Percentiles rank a stretch among this genome's conserved stretches.
These are phyloP conservation scores for Struthio camelus DNA, from an alignment of 2,113 vertebrate genomes.

Conservation along the genomic window DNA sequence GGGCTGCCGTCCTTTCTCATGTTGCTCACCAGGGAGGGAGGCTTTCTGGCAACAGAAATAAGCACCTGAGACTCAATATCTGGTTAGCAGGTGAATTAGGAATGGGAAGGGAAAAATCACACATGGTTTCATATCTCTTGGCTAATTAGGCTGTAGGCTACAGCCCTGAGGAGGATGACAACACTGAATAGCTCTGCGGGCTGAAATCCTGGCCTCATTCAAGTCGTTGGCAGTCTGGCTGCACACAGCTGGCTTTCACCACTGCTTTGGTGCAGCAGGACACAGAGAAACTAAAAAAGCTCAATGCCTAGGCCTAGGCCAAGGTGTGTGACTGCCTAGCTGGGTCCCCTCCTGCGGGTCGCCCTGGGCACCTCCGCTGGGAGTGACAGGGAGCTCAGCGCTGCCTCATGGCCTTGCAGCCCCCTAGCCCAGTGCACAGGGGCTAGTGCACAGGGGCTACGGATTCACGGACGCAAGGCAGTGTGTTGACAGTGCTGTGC, in stretches of 20 bases:
- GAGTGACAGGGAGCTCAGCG: neutral
- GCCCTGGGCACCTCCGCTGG: neutral
- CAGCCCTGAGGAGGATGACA: neutral
- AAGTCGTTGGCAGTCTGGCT: neutral
- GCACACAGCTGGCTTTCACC: neutral
- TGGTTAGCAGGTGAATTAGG: neutral
- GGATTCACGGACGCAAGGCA: neutral
- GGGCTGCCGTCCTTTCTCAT: neutral
- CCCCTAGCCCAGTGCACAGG: neutral
- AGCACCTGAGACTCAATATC: neutral
- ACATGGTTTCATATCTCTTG: neutral
- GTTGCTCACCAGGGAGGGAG: neutral
- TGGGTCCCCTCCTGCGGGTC: fast-evolving
- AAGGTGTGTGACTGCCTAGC: neutral
- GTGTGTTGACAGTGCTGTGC: fast-evolving
- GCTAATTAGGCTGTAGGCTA: neutral
- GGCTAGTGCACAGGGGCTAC: neutral
- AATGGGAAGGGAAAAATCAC: neutral
- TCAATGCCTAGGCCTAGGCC: neutral
- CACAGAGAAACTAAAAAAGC: neutral
- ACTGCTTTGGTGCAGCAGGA: neutral
- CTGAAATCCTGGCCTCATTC: neutral
- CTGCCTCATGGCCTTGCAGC: neutral
- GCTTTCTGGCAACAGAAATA: neutral
- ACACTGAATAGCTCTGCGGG: neutral